Evolutionary conservation across 2,888 invertebrate species (phyloP), one percentile per base, ranked within the genome.

Genomic region (Tetranychus piercei): DNA sequence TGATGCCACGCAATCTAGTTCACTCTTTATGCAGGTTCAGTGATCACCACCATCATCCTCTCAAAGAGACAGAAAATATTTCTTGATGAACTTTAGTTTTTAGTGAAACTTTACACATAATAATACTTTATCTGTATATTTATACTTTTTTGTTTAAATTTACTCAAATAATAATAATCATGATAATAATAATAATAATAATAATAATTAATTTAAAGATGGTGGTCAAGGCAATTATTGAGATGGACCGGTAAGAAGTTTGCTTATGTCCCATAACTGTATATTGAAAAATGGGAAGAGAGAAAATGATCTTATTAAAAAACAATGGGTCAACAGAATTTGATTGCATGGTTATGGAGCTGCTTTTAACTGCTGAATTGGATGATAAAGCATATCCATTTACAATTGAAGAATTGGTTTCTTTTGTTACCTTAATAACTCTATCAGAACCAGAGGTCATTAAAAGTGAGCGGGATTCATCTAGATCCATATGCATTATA

Each of bases 401-500:
- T 72, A 75, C 75, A 34, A 34, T 34, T 34, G 34, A 34, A 34
- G 2, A 3, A 34, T 34, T 34, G 34, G 34, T 34, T 34, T 34
- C 34, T 34, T 34, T 34, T 34, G 2, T 55, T 55, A 86, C 84
- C 82, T 97, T 96, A 81, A 99, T 92, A 79, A 95, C 86, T 80
- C 93, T 88, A 84, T 99, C 97, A 82, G 92, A 91, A 43, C 97
- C 97, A 69, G 94, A 91, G 4, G 96, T 94, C 77, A 94, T 86
- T 81, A 97, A 86, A 80, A 90, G 88, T 80, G 90, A 91, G 71
- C 90, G 88, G 73, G 90, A 88, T 82, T 92, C 92, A 84, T 96
- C 94, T 78, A 95, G 85, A 83, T 90, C 89, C 87, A 96, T 90
- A 69, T 88, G 88, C 11, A 89, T 87, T 77, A 96, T 89, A 75